Percentiles rank a stretch among this genome's conserved stretches.
Evolutionary conservation across 2,797 vertebrate genomes (phyloP).

Genomic region (Eulemur mongoz): DNA sequence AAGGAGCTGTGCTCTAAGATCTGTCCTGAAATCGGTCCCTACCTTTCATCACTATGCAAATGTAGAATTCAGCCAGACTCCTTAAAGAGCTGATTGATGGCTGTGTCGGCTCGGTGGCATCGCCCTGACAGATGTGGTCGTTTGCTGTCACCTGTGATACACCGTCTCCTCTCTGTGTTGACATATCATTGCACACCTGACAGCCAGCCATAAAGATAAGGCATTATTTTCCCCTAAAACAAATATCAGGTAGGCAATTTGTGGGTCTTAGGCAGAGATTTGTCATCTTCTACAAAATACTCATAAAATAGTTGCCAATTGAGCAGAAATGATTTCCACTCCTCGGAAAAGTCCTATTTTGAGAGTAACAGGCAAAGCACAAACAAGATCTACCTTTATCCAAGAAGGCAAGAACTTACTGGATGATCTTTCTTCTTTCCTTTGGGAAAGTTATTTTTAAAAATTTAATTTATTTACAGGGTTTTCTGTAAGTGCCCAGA

Average conservation of each 20-base stretch:
- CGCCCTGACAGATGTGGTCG: background rate
- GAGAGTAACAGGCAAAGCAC: background rate
- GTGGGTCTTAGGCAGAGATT: background rate
- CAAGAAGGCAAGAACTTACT: background rate
- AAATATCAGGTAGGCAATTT: background rate
- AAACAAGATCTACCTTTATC: background rate
- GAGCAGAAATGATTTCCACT: conserved; percentile 1
- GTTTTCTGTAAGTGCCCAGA: background rate
- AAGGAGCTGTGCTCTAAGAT: background rate
- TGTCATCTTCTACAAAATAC: conserved; percentile 13
- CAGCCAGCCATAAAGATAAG: conserved; percentile 27
- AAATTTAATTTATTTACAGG: background rate
- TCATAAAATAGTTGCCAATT: conserved; percentile 22
- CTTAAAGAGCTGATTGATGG: background rate
- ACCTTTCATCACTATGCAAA: background rate
- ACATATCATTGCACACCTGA: background rate
- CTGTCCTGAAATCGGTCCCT: background rate
- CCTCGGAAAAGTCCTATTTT: background rate
- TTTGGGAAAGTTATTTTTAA: background rate
- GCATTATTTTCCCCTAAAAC: conserved; percentile 17
- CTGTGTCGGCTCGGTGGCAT: background rate
- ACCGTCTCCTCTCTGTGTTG: background rate
- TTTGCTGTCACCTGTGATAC: conserved; percentile 32
- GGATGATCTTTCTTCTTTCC: background rate
- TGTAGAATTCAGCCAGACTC: background rate